Evolutionary conservation across 1,140 invertebrate species (phyloP).

Genomic region (Plutomurus gul): DNA sequence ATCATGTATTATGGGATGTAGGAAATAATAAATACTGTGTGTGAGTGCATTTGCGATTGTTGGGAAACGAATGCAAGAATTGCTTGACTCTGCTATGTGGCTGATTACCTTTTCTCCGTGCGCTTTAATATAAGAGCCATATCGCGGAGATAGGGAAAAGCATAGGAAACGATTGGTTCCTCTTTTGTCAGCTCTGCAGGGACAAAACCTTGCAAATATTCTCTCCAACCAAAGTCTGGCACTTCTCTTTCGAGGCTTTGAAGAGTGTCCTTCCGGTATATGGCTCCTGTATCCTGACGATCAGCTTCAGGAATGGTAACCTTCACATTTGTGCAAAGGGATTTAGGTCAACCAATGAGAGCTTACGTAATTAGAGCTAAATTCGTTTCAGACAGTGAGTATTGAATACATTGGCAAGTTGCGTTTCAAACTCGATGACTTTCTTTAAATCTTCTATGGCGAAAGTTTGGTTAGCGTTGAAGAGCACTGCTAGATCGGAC

Average conservation of each 20-base stretch:
- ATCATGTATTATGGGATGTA: no score
- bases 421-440: conserved; percentile 75
- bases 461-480: conserved; percentile 70
- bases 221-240: conserved; percentile 76
- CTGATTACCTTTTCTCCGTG: conserved; percentile 68
- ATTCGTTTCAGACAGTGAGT: background rate
- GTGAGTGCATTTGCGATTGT: no score
- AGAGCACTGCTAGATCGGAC: conserved; percentile 68
- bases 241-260: conserved; percentile 68
- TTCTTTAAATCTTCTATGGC: conserved; percentile 69
- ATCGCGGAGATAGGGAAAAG: conserved; percentile 75
- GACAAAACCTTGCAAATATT: conserved; percentile 74
- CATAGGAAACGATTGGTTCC: conserved; percentile 79
- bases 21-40: no score
- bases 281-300: conserved; percentile 77
- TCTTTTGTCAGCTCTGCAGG: conserved; percentile 66
- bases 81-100: background rate
- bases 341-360: background rate
- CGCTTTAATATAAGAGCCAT: conserved; percentile 72
- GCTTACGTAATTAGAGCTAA: background rate
- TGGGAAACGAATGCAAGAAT: no score
- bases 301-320: conserved; percentile 77
- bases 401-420: conserved; percentile 73
- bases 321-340: conserved; percentile 59
- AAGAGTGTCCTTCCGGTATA: conserved; percentile 73